phyloP scores from a whole-genome alignment of 2,113 vertebrate genomes.

The Actenoides hombroni region DNA sequence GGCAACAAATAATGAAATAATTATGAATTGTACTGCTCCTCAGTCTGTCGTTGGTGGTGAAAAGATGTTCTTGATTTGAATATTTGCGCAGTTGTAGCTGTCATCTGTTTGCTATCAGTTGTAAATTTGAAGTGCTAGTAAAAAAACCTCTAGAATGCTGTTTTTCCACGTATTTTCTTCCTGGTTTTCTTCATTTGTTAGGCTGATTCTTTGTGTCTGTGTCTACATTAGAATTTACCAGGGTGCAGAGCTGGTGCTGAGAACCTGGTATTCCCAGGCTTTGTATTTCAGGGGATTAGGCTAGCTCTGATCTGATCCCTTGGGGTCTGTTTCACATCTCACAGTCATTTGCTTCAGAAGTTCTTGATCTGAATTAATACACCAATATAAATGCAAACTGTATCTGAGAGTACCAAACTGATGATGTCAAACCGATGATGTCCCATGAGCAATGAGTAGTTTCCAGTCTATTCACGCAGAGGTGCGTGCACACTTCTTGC shows the following conservation, averaged over 20 bases:
- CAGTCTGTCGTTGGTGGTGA: background rate
- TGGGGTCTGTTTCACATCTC: background rate
- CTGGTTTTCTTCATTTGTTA: background rate
- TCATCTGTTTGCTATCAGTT: background rate
- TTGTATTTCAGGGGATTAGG: background rate
- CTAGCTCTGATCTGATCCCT: background rate
- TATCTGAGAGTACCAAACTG: background rate
- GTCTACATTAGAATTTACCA: background rate
- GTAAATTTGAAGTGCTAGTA: background rate
- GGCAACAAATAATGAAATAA: background rate
- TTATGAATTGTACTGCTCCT: background rate
- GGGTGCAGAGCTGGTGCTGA: background rate
- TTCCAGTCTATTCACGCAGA: background rate
- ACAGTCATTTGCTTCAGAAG: background rate
- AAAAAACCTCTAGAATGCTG: background rate
- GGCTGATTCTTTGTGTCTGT: background rate
- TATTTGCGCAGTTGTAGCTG: background rate
- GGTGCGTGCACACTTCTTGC: rapidly evolving
- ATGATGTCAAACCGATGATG: background rate
- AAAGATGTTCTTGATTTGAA: background rate
- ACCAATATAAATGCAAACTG: background rate
- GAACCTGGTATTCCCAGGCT: background rate
- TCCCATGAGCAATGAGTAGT: background rate
- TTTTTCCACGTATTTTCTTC: background rate
- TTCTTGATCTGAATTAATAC: background rate